phyloP scores from a whole-genome alignment of 2,888 invertebrate species.

The Morinoia aosen region DNA sequence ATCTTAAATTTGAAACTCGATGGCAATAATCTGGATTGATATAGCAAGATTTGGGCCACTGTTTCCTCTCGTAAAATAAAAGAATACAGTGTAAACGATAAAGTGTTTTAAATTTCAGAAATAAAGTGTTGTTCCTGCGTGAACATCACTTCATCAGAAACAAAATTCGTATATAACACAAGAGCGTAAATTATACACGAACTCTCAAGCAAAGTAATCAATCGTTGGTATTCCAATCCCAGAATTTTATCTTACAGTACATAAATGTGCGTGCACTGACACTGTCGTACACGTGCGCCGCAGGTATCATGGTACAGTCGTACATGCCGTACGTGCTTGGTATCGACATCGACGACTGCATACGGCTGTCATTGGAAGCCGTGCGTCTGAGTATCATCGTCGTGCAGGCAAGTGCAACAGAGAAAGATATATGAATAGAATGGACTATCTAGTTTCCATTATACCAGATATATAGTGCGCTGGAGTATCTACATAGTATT shows the following conservation, averaged over 20 bases:
- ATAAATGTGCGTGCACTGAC: conserved; percentile 68
- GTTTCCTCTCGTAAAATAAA: too few relatives aligned
- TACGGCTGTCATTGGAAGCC: conserved; percentile 71
- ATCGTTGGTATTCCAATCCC: conserved; percentile 6
- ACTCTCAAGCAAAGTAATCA: neutral
- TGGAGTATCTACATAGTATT: neutral
- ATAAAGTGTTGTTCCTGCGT: neutral
- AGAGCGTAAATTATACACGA: neutral
- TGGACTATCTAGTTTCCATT: neutral
- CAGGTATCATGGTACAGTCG: conserved; percentile 69
- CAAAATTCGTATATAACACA: neutral
- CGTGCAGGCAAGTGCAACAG: conserved; percentile 69
- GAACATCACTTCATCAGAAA: neutral
- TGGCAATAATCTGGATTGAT: too few relatives aligned
- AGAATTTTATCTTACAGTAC: conserved; percentile 75
- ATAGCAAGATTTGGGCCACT: too few relatives aligned
- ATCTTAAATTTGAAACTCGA: too few relatives aligned
- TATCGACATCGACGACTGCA: conserved; percentile 70
- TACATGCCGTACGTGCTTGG: conserved; percentile 72
- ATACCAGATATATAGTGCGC: neutral
- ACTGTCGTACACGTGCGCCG: neutral
- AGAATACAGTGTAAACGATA: too few relatives aligned
- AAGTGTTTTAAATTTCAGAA: too few relatives aligned
- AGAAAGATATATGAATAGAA: neutral
- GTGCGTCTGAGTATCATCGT: conserved; percentile 77